Conservation (phyloP, 2,888 invertebrate species). For the Pollenia labialis region DNA sequence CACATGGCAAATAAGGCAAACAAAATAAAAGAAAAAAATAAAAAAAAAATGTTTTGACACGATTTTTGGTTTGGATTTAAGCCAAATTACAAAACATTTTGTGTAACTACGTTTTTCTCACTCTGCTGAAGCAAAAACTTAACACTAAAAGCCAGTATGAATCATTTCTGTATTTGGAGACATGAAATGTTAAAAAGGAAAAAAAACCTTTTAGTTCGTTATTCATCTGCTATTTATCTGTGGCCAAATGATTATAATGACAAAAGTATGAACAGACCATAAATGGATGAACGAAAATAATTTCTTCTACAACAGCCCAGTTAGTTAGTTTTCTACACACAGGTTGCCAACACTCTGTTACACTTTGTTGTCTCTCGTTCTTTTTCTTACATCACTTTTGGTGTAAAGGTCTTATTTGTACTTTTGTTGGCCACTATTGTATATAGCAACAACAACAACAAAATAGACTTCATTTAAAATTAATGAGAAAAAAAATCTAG, state of each 20-base stretch:
- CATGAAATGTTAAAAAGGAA: constrained; percentile 20
- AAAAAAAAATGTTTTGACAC: constrained; percentile 60
- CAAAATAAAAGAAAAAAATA: not conserved
- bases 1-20: constrained; percentile 40
- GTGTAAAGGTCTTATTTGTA: constrained; percentile 53
- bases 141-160: constrained; percentile 29
- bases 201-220: constrained; percentile 18
- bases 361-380: not conserved
- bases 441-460: not conserved
- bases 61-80: constrained; percentile 66
- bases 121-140: constrained; percentile 1
- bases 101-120: constrained; percentile 23
- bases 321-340: constrained; percentile 24
- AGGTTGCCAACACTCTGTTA: constrained; percentile 37
- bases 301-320: constrained; percentile 23
- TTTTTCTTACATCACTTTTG: not conserved
- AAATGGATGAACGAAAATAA: constrained; percentile 35
- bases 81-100: constrained; percentile 63
- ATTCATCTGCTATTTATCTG: constrained; percentile 57
- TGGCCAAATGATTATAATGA: constrained; percentile 64
- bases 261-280: constrained; percentile 20
- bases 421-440: constrained; percentile 35
- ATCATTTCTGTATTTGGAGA: constrained; percentile 26
- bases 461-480: constrained; percentile 74
- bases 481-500: constrained; percentile 75